These are phyloP conservation scores for Spisula subtruncata DNA, from an alignment of 2,888 invertebrate genomes.

Conservation along the genomic window DNA sequence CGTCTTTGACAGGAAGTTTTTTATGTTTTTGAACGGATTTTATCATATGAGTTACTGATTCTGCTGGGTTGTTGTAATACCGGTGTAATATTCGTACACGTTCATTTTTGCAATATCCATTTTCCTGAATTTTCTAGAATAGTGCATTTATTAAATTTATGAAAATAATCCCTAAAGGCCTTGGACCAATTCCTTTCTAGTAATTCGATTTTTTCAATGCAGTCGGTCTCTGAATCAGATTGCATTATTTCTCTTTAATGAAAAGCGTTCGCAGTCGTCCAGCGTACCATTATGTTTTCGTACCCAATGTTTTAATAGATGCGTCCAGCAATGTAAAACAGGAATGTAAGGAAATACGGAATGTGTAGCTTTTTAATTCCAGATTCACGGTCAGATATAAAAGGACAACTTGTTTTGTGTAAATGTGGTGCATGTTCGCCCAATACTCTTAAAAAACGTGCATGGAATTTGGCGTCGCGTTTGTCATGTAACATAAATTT, in stretches of 20 bases:
- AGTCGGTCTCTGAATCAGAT: too few species aligned
- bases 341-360: conserved; percentile 23
- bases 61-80: background rate
- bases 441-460: conserved; percentile 37
- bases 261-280: background rate
- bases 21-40: too few species aligned
- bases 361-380: conserved; percentile 41
- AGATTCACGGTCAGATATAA: conserved; percentile 38
- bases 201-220: background rate
- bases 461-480: too few species aligned
- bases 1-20: background rate
- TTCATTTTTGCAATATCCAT: too few species aligned
- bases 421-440: conserved; percentile 38
- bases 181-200: background rate
- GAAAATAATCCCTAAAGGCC: background rate
- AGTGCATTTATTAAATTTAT: too few species aligned
- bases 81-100: background rate
- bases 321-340: conserved; percentile 41
- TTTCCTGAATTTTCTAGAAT: too few species aligned
- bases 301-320: conserved; percentile 32
- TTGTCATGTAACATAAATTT: conserved; percentile 48
- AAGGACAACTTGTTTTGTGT: conserved; percentile 24
- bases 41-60: background rate
- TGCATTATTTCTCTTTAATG: background rate
- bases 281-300: conserved; percentile 1